Percentiles rank a stretch among this genome's conserved stretches.
These are phyloP conservation scores for Epirrita christyi DNA, from an alignment of 2,888 invertebrate species.

Conservation along the genomic window DNA sequence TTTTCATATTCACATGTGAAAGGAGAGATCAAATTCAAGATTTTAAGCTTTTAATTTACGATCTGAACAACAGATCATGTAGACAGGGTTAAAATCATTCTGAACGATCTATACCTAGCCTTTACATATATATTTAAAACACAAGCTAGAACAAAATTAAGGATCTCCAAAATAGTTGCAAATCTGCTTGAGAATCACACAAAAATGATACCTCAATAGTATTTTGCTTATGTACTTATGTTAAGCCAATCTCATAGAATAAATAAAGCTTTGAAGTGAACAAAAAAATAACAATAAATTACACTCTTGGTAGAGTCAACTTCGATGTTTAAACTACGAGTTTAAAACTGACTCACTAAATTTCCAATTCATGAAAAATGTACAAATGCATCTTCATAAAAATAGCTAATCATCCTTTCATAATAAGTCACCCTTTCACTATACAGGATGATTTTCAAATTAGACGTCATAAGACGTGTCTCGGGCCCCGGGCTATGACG, in stretches of 20 bases:
- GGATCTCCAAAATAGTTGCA: slow-evolving; percentile 46
- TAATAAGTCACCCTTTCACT: slow-evolving; percentile 73
- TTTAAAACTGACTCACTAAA: neutral
- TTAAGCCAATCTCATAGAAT: slow-evolving; percentile 7
- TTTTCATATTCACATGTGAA: slow-evolving; percentile 6
- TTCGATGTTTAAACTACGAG: too few relatives aligned
- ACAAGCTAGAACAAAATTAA: too few relatives aligned
- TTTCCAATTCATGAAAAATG: neutral
- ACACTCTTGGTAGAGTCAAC: neutral
- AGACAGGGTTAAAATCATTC: neutral
- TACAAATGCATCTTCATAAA: slow-evolving; percentile 43
- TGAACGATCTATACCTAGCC: neutral
- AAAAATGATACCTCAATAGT: slow-evolving; percentile 18
- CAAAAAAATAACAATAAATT: too few relatives aligned
- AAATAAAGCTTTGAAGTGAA: slow-evolving; percentile 11
- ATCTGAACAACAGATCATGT: neutral
- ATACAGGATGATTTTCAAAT: slow-evolving; percentile 74
- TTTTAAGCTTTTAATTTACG: neutral
- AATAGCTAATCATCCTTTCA: slow-evolving; percentile 67
- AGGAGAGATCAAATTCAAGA: neutral
- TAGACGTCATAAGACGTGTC: slow-evolving; percentile 73
- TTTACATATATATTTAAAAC: too few relatives aligned
- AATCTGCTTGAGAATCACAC: slow-evolving; percentile 21
- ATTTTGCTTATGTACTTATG: slow-evolving; percentile 15
- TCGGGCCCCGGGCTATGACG: slow-evolving; percentile 69